phyloP scores from a whole-genome alignment of 2,888 invertebrate species.

The Plemyria rubiginata region DNA sequence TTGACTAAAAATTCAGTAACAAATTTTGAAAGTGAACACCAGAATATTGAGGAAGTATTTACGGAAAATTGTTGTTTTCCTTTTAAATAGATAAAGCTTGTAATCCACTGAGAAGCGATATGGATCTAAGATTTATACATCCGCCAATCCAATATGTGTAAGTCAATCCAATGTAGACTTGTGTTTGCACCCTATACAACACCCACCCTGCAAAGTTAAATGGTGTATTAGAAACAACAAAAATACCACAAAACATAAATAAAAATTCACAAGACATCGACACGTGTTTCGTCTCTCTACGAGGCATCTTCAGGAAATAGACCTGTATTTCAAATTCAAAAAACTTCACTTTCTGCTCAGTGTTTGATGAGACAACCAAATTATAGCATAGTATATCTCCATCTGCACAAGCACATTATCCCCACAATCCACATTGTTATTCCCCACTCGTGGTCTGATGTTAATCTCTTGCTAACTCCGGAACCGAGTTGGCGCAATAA shows the following conservation, averaged over 20 bases:
- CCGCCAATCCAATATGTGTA: too few relatives aligned
- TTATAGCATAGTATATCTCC: slow-evolving; percentile 6
- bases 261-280: too few relatives aligned
- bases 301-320: too few relatives aligned
- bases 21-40: slow-evolving; percentile 10
- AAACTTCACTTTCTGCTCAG: too few relatives aligned
- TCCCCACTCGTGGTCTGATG: slow-evolving; percentile 63
- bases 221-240: too few relatives aligned
- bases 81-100: slow-evolving; percentile 2
- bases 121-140: background rate
- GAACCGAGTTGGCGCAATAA: slow-evolving; percentile 74
- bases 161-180: too few relatives aligned
- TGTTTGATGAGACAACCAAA: too few relatives aligned
- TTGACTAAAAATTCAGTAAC: background rate
- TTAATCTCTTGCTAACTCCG: slow-evolving; percentile 67
- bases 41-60: slow-evolving; percentile 23
- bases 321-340: too few relatives aligned
- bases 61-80: slow-evolving; percentile 14
- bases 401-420: slow-evolving; percentile 13
- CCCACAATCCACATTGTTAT: slow-evolving; percentile 58
- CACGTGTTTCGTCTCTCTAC: too few relatives aligned
- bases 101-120: slow-evolving; percentile 6
- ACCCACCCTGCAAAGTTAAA: too few relatives aligned
- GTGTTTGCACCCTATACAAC: too few relatives aligned
- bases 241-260: too few relatives aligned